These are phyloP conservation scores for Malurus elegans DNA, from an alignment of 2,113 vertebrate genomes.

Conservation along the genomic window DNA sequence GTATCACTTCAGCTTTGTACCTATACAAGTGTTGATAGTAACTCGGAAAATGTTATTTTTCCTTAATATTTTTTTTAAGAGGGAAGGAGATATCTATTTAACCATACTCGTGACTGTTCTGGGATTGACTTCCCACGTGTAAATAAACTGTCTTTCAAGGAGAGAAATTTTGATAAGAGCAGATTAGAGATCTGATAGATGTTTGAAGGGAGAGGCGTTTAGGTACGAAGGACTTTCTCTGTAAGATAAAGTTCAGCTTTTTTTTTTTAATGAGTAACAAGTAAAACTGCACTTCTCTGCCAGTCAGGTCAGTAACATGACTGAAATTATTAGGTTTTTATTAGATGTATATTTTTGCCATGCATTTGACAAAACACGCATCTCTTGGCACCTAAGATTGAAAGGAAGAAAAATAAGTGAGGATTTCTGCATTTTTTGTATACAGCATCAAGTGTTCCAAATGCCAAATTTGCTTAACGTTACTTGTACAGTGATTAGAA, in stretches of 20 bases:
- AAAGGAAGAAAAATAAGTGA: neutral
- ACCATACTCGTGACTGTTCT: neutral
- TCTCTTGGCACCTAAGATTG: neutral
- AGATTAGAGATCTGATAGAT: neutral
- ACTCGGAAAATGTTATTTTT: slow-evolving; percentile 11
- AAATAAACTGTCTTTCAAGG: neutral
- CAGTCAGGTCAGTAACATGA: neutral
- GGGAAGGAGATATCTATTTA: neutral
- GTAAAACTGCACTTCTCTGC: neutral
- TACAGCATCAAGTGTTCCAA: neutral
- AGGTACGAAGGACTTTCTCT: neutral
- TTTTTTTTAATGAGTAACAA: neutral
- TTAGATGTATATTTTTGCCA: neutral
- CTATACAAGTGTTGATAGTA: neutral
- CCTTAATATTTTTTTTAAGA: neutral
- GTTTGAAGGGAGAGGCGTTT: neutral
- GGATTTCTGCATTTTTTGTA: neutral
- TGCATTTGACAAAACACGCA: neutral
- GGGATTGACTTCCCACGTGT: neutral
- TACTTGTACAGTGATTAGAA: neutral
- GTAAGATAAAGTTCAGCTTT: neutral
- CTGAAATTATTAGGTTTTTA: neutral
- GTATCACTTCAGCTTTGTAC: neutral
- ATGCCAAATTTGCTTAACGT: neutral
- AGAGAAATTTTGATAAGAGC: neutral